A percentile compares a stretch with the other conserved stretches of the same genome.
These are phyloP conservation scores for Spisula solida DNA, from an alignment of 2,888 invertebrate species.

Conservation along the genomic window DNA sequence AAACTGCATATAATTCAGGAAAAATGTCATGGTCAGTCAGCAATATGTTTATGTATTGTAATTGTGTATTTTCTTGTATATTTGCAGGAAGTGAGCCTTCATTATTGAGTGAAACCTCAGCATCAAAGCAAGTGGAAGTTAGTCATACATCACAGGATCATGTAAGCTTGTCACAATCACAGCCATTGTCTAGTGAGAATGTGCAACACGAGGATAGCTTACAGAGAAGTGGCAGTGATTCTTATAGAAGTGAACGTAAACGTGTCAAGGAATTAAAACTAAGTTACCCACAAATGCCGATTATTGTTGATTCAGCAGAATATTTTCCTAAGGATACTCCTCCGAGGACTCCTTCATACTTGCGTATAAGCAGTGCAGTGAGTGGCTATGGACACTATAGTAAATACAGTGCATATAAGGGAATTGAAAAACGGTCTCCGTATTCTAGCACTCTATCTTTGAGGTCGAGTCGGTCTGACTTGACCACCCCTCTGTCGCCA, in stretches of 20 bases:
- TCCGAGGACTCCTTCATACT: constrained; percentile 82
- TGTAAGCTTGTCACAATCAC: constrained; percentile 33
- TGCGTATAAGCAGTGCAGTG: constrained; percentile 84
- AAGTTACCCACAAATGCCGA: constrained; percentile 71
- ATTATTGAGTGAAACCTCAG: constrained; percentile 72
- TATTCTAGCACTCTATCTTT: constrained; percentile 82
- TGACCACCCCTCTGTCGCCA: constrained; percentile 73
- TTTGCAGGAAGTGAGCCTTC: constrained; percentile 83
- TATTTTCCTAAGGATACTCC: constrained; percentile 73
- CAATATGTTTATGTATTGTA: not conserved
- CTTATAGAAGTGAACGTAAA: constrained; percentile 39
- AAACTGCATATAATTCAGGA: too few species aligned
- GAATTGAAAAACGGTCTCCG: constrained; percentile 82
- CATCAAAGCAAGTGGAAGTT: constrained; percentile 65
- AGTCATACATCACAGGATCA: constrained; percentile 59
- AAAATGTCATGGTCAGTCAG: not conserved
- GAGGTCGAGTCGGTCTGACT: constrained; percentile 72
- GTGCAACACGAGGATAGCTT: constrained; percentile 14
- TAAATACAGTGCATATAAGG: constrained; percentile 80
- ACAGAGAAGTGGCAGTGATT: constrained; percentile 3
- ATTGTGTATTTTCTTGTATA: constrained; percentile 33
- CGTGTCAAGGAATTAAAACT: constrained; percentile 37
- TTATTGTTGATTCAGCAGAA: constrained; percentile 73
- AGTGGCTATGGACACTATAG: constrained; percentile 85
- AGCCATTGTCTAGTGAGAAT: constrained; percentile 23